Conservation (phyloP, 2,113 vertebrate genomes). For the Amia ocellicauda region DNA sequence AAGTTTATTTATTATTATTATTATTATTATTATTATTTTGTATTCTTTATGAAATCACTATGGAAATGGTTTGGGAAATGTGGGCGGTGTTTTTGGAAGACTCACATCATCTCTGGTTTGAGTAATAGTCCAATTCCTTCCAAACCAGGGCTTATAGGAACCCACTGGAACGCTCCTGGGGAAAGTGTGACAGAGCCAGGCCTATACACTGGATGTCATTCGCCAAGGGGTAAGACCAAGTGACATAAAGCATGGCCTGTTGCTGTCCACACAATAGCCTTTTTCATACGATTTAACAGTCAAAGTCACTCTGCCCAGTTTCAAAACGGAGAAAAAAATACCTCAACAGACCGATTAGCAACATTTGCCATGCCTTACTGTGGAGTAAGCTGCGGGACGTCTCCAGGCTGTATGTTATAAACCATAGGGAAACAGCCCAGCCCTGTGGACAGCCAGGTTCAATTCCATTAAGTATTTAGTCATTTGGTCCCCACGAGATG, state of each 20-base stretch:
- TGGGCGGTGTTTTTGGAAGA: not conserved
- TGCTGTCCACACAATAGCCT: constrained; percentile 1
- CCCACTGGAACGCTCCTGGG: not conserved
- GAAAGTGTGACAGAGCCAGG: constrained; percentile 9
- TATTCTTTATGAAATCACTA: not conserved
- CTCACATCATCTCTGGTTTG: not conserved
- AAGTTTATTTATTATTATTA: too few relatives aligned
- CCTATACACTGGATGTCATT: not conserved
- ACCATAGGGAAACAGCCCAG: not conserved
- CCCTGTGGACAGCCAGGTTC: too few relatives aligned
- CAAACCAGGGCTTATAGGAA: not conserved
- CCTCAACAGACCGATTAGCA: not conserved
- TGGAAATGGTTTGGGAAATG: not conserved
- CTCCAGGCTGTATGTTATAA: too few relatives aligned
- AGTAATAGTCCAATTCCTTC: not conserved
- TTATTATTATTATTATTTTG: not conserved
- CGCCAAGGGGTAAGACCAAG: not conserved
- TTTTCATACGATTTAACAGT: not conserved
- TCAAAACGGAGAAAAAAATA: not conserved
- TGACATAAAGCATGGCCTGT: constrained; percentile 1
- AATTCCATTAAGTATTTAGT: not conserved
- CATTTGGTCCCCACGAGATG: too few relatives aligned
- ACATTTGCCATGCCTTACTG: too few relatives aligned
- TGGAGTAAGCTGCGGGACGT: not conserved
- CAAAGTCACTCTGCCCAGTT: not conserved